These are phyloP conservation scores for Drosophila tristis DNA, from an alignment of 1,140 invertebrate species.

Conservation along the genomic window DNA sequence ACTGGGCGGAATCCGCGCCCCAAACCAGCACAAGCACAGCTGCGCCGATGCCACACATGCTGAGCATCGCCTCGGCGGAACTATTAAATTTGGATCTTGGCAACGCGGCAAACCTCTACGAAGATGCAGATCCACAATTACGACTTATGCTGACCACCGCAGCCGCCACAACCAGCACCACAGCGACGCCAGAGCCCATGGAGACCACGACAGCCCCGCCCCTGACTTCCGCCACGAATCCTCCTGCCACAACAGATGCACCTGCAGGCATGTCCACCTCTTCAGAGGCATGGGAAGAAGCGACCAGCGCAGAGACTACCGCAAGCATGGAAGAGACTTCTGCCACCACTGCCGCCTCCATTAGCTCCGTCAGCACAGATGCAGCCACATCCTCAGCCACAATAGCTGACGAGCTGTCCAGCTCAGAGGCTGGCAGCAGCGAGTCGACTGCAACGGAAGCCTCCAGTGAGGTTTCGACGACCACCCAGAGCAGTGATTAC, in stretches of 20 bases:
- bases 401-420: constrained; percentile 5
- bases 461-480: not conserved
- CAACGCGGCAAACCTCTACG: constrained; percentile 9
- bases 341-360: not conserved
- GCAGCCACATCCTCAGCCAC: constrained; percentile 10
- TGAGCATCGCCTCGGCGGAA: constrained; percentile 26
- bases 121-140: constrained; percentile 29
- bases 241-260: not conserved
- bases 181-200: constrained; percentile 4
- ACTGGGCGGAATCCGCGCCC: not conserved
- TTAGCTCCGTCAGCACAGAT: not conserved
- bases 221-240: not conserved
- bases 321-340: not conserved
- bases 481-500: constrained; percentile 42
- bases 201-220: constrained; percentile 17
- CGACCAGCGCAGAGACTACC: constrained; percentile 1
- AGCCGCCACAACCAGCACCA: constrained; percentile 5
- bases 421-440: constrained; percentile 20
- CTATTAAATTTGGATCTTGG: constrained; percentile 20
- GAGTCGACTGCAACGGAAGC: constrained; percentile 12
- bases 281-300: not conserved
- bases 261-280: not conserved
- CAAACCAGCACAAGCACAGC: not conserved
- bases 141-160: constrained; percentile 17
- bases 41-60: not conserved